These are phyloP conservation scores for Philereme transversata DNA, from an alignment of 2,888 invertebrate genomes.

Conservation along the genomic window DNA sequence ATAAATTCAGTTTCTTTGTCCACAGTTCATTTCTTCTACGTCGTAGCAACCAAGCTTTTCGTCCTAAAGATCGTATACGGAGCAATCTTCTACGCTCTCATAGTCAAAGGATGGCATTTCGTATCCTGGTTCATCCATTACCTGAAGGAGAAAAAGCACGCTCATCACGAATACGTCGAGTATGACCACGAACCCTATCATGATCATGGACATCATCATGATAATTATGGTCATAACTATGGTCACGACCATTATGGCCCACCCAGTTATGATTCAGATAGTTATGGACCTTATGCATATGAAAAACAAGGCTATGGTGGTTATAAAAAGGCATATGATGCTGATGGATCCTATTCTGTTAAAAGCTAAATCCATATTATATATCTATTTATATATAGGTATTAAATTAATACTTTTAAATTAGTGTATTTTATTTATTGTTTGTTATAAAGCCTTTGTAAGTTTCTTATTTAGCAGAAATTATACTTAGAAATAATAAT, in stretches of 20 bases:
- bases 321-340: constrained; percentile 61
- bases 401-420: too few species aligned
- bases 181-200: constrained; percentile 51
- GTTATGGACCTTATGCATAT: constrained; percentile 33
- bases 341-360: constrained; percentile 74
- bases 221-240: constrained; percentile 25
- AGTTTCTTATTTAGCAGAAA: too few species aligned
- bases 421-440: too few species aligned
- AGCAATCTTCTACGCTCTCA: constrained; percentile 61
- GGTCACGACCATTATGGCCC: constrained; percentile 38
- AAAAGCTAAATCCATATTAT: constrained; percentile 34
- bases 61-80: constrained; percentile 72
- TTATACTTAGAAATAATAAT: too few species aligned
- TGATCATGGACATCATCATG: constrained; percentile 29
- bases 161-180: constrained; percentile 59
- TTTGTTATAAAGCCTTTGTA: too few species aligned
- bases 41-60: constrained; percentile 68
- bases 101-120: constrained; percentile 70
- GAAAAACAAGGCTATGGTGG: constrained; percentile 43
- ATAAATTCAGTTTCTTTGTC: constrained; percentile 44
- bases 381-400: too few species aligned
- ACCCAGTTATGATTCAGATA: constrained; percentile 13
- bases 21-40: constrained; percentile 75
- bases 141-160: constrained; percentile 61
- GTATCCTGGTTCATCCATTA: constrained; percentile 71